Base-by-base conservation (phyloP, 2,113 vertebrate genomes). In the Tricholaema leucomelas region DNA sequence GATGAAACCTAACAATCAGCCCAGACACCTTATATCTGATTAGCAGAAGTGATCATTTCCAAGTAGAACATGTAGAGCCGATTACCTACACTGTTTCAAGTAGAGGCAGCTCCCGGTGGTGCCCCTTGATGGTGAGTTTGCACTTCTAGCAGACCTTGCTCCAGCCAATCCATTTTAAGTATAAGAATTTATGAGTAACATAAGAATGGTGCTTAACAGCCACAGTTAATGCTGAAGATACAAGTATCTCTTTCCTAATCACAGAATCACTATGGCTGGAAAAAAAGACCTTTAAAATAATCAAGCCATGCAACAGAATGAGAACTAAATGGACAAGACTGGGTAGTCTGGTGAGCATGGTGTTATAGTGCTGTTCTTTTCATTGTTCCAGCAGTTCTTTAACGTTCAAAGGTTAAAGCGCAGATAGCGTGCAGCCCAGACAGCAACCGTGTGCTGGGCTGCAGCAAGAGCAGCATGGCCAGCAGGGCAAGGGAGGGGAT, bases 1-100 rank as follows among this genome's bases (percentile, higher is more conserved):
- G 87, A 76, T 80, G 85, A 94, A 94, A 96, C 92, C 64, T 91
- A 89, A 92, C 81, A 82, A 82, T 27, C 77, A 76, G 90, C 86
- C 74, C 38, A 81, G 76, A 88, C 11, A 12, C 76, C 79, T 89
- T 85, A 42, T 69, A 87, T 94, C 95, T 91, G 81, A 96, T 91
- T 83, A 94, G 76, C 74, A 95, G 70, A 91, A 90, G 48, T 4
- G 31, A 84, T 92, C 9, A 8, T 93, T 97, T 90, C 84, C 35
- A 21, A 70, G 83, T 28, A 38, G 30, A 52, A 38, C 59, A 48
- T 1, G 0, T 4, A 27, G 55, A 60, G 19, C 19, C 0, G 1
- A 30, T 36, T 33, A 31, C 61, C 60, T 55, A 3, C 2, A 0
- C 38, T 3, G 1, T 44, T 27, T 38, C 10, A 10, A 44, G 65